A percentile compares a stretch with the other conserved stretches of the same genome.
Evolutionary conservation across 2,113 vertebrate genomes (phyloP).

Genomic region (Ifrita kowaldi): DNA sequence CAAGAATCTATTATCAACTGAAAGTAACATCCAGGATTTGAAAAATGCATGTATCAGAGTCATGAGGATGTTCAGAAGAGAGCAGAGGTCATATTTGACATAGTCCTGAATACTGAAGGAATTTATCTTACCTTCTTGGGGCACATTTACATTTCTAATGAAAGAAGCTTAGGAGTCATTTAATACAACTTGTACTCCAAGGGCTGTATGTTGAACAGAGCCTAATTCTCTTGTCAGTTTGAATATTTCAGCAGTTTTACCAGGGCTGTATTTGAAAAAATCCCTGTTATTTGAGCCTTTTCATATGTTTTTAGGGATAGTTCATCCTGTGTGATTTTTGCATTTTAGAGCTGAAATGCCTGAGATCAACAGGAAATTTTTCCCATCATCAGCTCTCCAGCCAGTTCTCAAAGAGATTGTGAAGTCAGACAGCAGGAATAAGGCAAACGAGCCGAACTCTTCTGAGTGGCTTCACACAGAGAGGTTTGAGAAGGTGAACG

Average conservation of each 20-base stretch:
- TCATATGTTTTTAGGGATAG: not conserved
- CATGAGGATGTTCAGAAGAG: not conserved
- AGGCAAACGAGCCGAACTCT: not conserved
- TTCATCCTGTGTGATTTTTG: not conserved
- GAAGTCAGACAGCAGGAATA: constrained; percentile 44
- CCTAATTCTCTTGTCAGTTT: not conserved
- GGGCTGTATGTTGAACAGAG: not conserved
- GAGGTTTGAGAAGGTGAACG: constrained; percentile 12
- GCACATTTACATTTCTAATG: not conserved
- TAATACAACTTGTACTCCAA: not conserved
- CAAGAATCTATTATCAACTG: not conserved
- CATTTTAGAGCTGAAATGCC: constrained; percentile 50
- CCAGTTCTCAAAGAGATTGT: constrained; percentile 24
- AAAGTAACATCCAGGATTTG: not conserved
- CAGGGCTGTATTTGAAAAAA: not conserved
- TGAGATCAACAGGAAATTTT: constrained; percentile 42
- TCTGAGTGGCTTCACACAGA: constrained; percentile 31
- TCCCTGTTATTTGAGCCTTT: not conserved
- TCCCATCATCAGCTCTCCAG: constrained; percentile 30
- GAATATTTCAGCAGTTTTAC: not conserved
- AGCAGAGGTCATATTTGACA: not conserved
- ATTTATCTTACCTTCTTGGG: not conserved
- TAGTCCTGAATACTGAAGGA: not conserved
- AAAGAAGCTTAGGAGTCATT: not conserved
- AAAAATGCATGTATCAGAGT: not conserved